Base-by-base conservation (phyloP, 2,797 vertebrate species). In the Parauchenoglanis punctatus region DNA sequence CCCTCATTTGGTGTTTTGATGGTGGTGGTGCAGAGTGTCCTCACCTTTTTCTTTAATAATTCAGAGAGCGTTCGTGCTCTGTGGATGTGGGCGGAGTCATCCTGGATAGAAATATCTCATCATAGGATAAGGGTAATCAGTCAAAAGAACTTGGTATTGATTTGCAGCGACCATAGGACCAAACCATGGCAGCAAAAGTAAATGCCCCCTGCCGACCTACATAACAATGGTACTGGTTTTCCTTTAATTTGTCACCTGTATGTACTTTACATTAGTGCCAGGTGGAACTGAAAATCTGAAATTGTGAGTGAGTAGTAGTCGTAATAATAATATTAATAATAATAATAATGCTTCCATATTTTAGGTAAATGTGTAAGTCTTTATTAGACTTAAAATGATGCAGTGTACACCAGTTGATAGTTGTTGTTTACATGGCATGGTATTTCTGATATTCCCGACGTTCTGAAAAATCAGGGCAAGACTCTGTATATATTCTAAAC, bases 331-430 rank as follows among this genome's bases (percentile, higher is more conserved):
- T 78, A 5, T 15, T 76, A 31, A 59, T 59, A 40, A 59, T 12
- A 15, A 61, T 46, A n/a, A 65, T 65, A 28, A 82, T 65, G 49
- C 15, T 54, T 75, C 20, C 72, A 72, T n/a, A 20, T 52, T 49
- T 68, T 20, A 67, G 20, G n/a, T 54, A 67, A 77, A 58, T 10
- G 49, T 70, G 63, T 25, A 44, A 18, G 49, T 28, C 78, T 86
- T 80, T 86, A 81, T 72, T 81, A 13, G 61, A 85, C 44, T 67
- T 68, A 67, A 31, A 85, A 35, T 25, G n/a, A 85, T 67, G 17
- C 20, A 28, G 6, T 49, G 28, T 84, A 72, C 65, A 70, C 18
- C 46, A 23, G 67, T 44, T 40, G 49, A 70, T 56, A 25, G 28
- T 56, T 72, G 28, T 40, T 72, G 35, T 28, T 65, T 65, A 54